Evolutionary conservation across 2,797 vertebrate genomes (phyloP).

Genomic region (Holocentrus rufus): DNA sequence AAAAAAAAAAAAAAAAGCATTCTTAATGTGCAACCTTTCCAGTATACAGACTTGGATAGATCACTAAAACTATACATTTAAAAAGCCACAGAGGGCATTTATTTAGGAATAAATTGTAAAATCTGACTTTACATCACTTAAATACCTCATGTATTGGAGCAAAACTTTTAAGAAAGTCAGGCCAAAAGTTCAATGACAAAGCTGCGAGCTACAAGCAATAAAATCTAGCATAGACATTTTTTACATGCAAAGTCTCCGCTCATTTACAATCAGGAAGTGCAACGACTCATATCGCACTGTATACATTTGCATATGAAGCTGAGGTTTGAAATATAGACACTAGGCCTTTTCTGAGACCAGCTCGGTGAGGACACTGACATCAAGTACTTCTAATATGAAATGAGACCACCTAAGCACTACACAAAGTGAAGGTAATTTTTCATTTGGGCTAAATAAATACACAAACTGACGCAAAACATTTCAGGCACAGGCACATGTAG

Average conservation of each 20-base stretch:
- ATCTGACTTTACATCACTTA: slow-evolving; percentile 34
- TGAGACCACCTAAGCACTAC: background rate
- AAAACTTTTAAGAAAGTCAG: background rate
- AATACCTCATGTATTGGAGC: background rate
- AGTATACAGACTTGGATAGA: background rate
- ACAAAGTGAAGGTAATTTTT: background rate
- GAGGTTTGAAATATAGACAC: slow-evolving; percentile 53
- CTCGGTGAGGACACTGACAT: slow-evolving; percentile 1
- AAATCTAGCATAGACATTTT: background rate
- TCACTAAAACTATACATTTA: background rate
- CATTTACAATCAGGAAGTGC: slow-evolving; percentile 46
- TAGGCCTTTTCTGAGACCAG: slow-evolving; percentile 22
- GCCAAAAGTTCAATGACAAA: background rate
- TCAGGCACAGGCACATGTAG: background rate
- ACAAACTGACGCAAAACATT: slow-evolving; percentile 4
- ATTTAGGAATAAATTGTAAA: slow-evolving; percentile 3
- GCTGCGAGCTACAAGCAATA: background rate
- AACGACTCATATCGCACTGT: slow-evolving; percentile 35
- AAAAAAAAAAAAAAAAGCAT: background rate
- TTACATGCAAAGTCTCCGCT: background rate
- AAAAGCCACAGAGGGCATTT: slow-evolving; percentile 12
- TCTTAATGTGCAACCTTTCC: too few species aligned
- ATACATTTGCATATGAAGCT: slow-evolving; percentile 52
- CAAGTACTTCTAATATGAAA: background rate
- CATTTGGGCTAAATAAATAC: slow-evolving; percentile 38